These are phyloP conservation scores for Machimus rusticus DNA, from an alignment of 2,888 invertebrate genomes.

Conservation along the genomic window DNA sequence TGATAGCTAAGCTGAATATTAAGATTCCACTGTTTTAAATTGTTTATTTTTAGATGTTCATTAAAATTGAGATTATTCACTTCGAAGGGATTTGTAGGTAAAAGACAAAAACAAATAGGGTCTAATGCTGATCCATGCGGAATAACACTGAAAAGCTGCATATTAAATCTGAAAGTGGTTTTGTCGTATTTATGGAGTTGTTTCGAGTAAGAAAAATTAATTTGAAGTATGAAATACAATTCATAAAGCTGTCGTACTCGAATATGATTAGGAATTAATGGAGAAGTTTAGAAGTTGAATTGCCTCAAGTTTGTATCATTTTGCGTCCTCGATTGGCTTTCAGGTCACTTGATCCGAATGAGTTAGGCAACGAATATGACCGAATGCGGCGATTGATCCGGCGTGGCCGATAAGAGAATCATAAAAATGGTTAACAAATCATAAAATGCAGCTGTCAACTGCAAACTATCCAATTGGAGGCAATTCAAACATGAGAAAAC, in stretches of 20 bases:
- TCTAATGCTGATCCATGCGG: too few relatives aligned
- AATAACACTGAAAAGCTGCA: too few relatives aligned
- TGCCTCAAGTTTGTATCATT: not conserved
- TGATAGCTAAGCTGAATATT: not conserved
- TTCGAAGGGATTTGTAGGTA: too few relatives aligned
- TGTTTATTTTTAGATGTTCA: too few relatives aligned
- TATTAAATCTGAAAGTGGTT: too few relatives aligned
- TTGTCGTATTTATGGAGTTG: too few relatives aligned
- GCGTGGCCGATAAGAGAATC: not conserved
- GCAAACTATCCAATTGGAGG: conserved; percentile 3
- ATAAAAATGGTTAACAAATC: not conserved
- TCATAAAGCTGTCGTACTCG: not conserved
- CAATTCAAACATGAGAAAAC: conserved; percentile 4
- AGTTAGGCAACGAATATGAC: not conserved
- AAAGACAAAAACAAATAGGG: too few relatives aligned
- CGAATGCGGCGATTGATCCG: not conserved
- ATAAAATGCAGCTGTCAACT: not conserved
- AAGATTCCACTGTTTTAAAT: too few relatives aligned
- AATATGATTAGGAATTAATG: not conserved
- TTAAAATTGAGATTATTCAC: too few relatives aligned
- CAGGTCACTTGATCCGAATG: not conserved
- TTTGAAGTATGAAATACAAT: not conserved
- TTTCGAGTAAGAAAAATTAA: too few relatives aligned
- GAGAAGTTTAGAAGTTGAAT: not conserved
- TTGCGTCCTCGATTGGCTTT: not conserved